These are phyloP conservation scores for Drosophila ironensis DNA, from an alignment of 1,140 invertebrate genomes.

Conservation along the genomic window DNA sequence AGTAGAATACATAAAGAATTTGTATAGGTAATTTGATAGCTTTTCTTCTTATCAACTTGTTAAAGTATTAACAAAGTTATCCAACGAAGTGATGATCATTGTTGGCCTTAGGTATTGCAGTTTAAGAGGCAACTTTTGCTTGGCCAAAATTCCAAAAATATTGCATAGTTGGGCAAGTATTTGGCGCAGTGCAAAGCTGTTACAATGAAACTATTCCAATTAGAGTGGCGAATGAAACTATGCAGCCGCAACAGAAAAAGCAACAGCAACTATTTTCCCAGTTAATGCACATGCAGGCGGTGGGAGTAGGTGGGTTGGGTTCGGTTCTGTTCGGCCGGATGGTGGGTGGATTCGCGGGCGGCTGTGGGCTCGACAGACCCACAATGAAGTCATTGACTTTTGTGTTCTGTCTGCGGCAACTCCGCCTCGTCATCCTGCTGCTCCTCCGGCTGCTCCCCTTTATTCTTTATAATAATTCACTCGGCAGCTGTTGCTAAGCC, in stretches of 20 bases:
- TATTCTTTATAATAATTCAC: slow-evolving; percentile 72
- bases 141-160: not conserved
- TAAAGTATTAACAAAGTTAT: too few relatives aligned
- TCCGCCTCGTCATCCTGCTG: slow-evolving; percentile 16
- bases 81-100: too few relatives aligned
- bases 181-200: not conserved
- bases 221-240: slow-evolving; percentile 71
- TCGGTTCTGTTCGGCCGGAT: not conserved
- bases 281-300: slow-evolving; percentile 68
- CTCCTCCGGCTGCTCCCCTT: slow-evolving; percentile 5
- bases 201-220: slow-evolving; percentile 76
- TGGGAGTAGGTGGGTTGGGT: not conserved
- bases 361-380: slow-evolving; percentile 21
- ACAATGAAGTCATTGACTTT: slow-evolving; percentile 79
- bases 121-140: too few relatives aligned
- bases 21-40: too few relatives aligned
- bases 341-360: not conserved
- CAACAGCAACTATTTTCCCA: slow-evolving; percentile 65
- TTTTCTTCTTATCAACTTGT: too few relatives aligned
- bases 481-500: slow-evolving; percentile 72
- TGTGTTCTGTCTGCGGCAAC: slow-evolving; percentile 57
- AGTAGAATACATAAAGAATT: too few relatives aligned
- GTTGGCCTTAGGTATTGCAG: too few relatives aligned
- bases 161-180: not conserved
- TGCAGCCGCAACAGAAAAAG: slow-evolving; percentile 54